These are phyloP conservation scores for Thalassarche chlororhynchos DNA, from an alignment of 2,113 vertebrate species.

Conservation along the genomic window DNA sequence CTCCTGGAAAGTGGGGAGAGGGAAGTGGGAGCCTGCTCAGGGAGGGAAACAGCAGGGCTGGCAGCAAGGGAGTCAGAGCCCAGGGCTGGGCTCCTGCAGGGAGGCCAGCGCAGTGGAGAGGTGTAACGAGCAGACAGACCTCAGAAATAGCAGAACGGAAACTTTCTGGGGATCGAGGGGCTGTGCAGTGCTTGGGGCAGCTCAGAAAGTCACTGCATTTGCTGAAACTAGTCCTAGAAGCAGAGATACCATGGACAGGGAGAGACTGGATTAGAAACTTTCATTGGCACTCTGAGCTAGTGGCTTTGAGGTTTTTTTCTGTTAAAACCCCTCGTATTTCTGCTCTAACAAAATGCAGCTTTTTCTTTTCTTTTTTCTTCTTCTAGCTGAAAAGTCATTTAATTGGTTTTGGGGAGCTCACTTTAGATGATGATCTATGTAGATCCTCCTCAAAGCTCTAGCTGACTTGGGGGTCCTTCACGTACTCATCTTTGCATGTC, in stretches of 20 bases:
- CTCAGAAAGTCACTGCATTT: not conserved
- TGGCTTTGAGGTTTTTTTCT: not conserved
- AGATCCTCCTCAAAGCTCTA: not conserved
- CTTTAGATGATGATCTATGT: not conserved
- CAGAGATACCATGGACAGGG: not conserved
- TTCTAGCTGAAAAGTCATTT: not conserved
- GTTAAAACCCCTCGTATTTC: not conserved
- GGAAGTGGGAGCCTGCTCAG: not conserved
- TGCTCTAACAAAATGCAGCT: not conserved
- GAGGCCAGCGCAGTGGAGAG: not conserved
- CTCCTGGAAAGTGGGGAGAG: not conserved
- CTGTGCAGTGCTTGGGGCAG: not conserved
- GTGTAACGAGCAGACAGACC: not conserved
- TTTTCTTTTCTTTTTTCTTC: too few species aligned
- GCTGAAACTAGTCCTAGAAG: not conserved
- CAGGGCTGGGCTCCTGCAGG: not conserved
- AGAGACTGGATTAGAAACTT: not conserved
- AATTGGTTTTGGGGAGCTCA: not conserved
- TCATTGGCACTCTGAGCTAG: not conserved
- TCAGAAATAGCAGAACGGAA: not conserved
- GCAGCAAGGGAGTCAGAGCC: not conserved
- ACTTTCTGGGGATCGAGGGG: accelerated
- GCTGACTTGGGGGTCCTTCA: not conserved
- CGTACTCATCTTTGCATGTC: not conserved
- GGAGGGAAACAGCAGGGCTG: not conserved